Evolutionary conservation across 2,797 vertebrate species (phyloP).

Genomic region (Paguma larvata): DNA sequence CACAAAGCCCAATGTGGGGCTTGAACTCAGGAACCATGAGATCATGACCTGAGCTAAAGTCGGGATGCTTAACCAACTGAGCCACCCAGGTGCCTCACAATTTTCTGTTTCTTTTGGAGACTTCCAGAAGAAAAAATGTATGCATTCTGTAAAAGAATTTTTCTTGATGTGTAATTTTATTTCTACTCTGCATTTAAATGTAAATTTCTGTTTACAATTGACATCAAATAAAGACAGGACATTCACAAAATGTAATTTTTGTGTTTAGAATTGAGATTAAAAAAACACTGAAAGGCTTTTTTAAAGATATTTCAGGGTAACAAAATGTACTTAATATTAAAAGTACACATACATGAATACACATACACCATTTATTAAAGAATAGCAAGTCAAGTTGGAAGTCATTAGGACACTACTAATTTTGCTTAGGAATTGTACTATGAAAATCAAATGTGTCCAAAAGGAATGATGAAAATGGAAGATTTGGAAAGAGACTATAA

Average conservation of each 20-base stretch:
- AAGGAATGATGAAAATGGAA: neutral
- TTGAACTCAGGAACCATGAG: no score
- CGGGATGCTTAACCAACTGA: no score
- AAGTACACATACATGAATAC: neutral
- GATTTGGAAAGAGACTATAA: neutral
- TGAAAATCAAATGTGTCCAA: neutral
- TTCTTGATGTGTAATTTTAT: neutral
- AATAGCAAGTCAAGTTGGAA: neutral
- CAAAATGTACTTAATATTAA: neutral
- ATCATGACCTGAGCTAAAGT: no score
- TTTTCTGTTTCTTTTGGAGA: neutral
- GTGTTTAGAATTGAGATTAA: neutral
- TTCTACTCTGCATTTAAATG: neutral
- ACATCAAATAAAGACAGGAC: neutral
- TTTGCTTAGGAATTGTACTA: neutral
- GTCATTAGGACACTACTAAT: neutral
- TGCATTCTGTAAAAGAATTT: neutral
- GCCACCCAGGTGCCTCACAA: neutral
- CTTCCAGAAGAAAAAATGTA: neutral
- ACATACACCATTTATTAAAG: neutral
- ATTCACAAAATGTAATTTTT: neutral
- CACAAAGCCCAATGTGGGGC: no score
- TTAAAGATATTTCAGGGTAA: neutral
- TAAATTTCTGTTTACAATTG: neutral
- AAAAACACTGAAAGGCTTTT: neutral